Percentiles rank a stretch among this genome's conserved stretches.
These are phyloP conservation scores for Lasioglossum oenotherae DNA, from an alignment of 2,888 invertebrate genomes.

Conservation along the genomic window DNA sequence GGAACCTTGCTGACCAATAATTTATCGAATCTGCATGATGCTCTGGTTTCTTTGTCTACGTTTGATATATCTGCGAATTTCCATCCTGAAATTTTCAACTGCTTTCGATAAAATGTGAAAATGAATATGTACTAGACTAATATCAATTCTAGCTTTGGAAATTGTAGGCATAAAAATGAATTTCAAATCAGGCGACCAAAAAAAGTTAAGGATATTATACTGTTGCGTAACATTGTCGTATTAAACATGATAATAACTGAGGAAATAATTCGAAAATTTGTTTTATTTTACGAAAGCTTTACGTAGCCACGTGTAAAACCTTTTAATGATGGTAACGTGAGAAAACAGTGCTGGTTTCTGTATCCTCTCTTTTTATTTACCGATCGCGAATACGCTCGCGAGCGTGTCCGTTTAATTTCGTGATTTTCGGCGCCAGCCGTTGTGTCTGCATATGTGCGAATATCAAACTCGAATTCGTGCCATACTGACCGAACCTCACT, in stretches of 20 bases:
- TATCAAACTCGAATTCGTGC: slow-evolving; percentile 31
- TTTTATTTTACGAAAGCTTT: neutral
- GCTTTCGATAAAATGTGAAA: neutral
- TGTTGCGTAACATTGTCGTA: neutral
- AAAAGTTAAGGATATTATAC: neutral
- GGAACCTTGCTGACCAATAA: neutral
- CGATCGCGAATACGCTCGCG: neutral
- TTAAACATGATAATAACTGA: neutral
- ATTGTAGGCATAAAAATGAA: neutral
- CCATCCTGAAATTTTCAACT: neutral
- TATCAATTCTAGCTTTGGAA: neutral
- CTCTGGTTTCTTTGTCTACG: neutral
- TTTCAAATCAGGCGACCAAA: neutral
- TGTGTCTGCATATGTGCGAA: slow-evolving; percentile 15
- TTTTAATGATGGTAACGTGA: neutral
- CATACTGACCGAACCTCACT: slow-evolving; percentile 25
- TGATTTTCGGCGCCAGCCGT: neutral
- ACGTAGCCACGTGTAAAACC: neutral
- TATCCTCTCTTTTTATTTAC: neutral
- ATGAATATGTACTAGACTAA: neutral
- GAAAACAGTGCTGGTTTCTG: neutral
- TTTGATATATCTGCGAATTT: neutral
- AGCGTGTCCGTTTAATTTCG: neutral
- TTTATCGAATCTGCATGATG: neutral
- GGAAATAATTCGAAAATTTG: neutral